Conservation (phyloP, 2,797 vertebrate species). For the Pantherophis vulpinus region DNA sequence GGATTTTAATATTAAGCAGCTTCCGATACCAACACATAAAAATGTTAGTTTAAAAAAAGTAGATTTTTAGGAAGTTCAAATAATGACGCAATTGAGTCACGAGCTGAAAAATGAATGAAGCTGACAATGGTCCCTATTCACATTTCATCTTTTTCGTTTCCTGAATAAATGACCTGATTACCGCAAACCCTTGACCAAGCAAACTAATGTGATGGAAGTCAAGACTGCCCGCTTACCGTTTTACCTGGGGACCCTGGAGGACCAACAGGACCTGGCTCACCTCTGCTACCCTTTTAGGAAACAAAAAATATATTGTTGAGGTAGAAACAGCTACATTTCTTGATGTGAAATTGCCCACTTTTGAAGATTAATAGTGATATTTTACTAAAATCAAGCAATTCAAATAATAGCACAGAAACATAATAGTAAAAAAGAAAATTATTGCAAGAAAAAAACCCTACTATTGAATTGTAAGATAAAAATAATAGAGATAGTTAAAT, state of each 20-base stretch:
- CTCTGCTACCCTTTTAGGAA: conserved; percentile 81
- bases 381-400: conserved; percentile 7
- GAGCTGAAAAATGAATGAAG: conserved; percentile 25
- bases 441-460: background rate
- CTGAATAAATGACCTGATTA: background rate
- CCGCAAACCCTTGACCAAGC: conserved; percentile 17
- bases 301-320: conserved; percentile 37
- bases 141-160: background rate
- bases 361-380: background rate
- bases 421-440: background rate
- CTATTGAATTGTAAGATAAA: background rate
- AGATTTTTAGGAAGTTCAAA: conserved; percentile 3
- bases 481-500: background rate
- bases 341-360: conserved; percentile 15
- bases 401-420: background rate
- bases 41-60: background rate
- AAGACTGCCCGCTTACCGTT: conserved; percentile 76
- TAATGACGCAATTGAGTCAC: conserved; percentile 32
- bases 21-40: background rate
- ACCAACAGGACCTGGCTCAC: conserved; percentile 81
- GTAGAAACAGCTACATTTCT: background rate
- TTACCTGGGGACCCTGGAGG: conserved; percentile 84
- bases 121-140: conserved; percentile 2
- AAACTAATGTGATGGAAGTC: background rate
- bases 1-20: background rate